A percentile compares a stretch with the other conserved stretches of the same genome.
Evolutionary conservation across 2,888 invertebrate species (phyloP).

Genomic region (Venusia cambrica): DNA sequence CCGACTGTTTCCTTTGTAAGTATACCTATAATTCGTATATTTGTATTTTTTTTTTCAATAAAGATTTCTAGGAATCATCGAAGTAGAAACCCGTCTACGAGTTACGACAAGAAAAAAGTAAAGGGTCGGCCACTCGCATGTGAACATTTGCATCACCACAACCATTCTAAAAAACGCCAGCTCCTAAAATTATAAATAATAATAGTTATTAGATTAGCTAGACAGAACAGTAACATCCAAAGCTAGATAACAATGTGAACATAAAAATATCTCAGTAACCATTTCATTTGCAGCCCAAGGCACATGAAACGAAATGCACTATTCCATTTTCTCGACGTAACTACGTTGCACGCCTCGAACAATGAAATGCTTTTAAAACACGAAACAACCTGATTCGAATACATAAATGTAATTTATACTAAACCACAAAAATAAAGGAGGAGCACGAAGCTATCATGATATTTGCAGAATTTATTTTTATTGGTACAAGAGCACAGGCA

Average conservation of each 20-base stretch:
- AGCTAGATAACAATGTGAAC: conserved; percentile 46
- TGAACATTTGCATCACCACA: too few species aligned
- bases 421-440: conserved; percentile 34
- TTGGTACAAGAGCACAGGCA: too few species aligned
- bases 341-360: conserved; percentile 68
- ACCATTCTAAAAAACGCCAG: too few species aligned
- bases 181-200: too few species aligned
- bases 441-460: conserved; percentile 5
- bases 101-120: too few species aligned
- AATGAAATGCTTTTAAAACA: conserved; percentile 79
- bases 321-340: conserved; percentile 72
- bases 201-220: conserved; percentile 16
- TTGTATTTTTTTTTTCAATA: too few species aligned
- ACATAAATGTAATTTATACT: conserved; percentile 53
- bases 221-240: conserved; percentile 25
- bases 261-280: conserved; percentile 58
- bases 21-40: too few species aligned
- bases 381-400: conserved; percentile 64
- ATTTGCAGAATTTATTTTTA: too few species aligned
- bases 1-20: too few species aligned
- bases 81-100: too few species aligned
- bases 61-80: too few species aligned
- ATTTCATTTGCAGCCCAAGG: conserved; percentile 71
- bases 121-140: too few species aligned
- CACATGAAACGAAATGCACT: conserved; percentile 67